phyloP scores from a whole-genome alignment of 2,797 vertebrate species.

The Ctenopoma kingsleyae region DNA sequence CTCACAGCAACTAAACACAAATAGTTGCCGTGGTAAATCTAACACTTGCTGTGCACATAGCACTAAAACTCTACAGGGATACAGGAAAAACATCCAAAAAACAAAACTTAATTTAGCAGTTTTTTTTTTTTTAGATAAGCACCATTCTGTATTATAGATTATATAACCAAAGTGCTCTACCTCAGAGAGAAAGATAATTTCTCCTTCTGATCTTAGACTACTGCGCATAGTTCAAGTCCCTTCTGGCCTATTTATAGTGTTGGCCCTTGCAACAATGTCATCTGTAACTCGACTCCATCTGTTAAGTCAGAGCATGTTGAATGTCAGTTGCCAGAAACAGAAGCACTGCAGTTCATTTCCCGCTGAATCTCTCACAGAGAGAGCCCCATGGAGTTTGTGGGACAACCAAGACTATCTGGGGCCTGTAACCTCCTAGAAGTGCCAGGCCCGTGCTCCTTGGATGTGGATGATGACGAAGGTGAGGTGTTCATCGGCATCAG shows the following conservation, averaged over 20 bases:
- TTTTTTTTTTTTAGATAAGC: background rate
- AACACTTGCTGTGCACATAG: slow-evolving; percentile 19
- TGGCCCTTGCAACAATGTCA: slow-evolving; percentile 94
- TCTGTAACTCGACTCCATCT: slow-evolving; percentile 94
- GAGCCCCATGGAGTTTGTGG: slow-evolving; percentile 90
- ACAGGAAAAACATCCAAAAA: background rate
- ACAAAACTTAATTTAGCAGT: background rate
- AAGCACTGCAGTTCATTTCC: slow-evolving; percentile 75
- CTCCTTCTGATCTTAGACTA: slow-evolving; percentile 70
- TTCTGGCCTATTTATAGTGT: slow-evolving; percentile 93
- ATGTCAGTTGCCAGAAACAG: slow-evolving; percentile 89
- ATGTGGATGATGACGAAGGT: slow-evolving; percentile 84
- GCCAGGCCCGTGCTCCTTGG: slow-evolving; percentile 69
- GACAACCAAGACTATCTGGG: slow-evolving; percentile 78
- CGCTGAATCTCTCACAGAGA: slow-evolving; percentile 83
- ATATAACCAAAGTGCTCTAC: slow-evolving; percentile 6
- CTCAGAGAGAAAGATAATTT: slow-evolving; percentile 55
- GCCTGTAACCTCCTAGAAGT: slow-evolving; percentile 65
- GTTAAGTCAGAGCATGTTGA: slow-evolving; percentile 91
- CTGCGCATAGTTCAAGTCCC: slow-evolving; percentile 87
- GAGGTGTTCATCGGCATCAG: slow-evolving; percentile 85
- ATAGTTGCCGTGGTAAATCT: slow-evolving; percentile 33
- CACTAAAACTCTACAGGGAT: slow-evolving; percentile 12
- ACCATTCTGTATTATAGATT: background rate
- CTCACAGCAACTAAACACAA: slow-evolving; percentile 44